A percentile compares a stretch with the other conserved stretches of the same genome.
Conservation (phyloP, 2,797 vertebrate genomes). For the Sebastes cheni region DNA sequence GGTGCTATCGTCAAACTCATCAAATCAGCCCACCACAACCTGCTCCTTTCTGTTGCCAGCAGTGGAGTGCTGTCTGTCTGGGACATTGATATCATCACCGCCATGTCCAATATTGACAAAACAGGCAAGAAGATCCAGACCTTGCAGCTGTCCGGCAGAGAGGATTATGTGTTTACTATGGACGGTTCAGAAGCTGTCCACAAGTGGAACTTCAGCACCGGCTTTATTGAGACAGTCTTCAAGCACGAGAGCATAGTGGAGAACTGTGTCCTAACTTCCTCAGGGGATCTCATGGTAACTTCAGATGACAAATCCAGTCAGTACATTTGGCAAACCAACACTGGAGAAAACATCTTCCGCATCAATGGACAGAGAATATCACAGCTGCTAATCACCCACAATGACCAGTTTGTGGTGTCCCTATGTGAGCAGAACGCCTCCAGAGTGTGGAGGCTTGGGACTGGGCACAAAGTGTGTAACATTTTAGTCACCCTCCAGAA, state of each 20-base stretch:
- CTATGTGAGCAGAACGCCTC: conserved; percentile 98
- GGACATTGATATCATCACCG: conserved; percentile 99
- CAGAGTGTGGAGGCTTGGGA: conserved; percentile 96
- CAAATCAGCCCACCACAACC: conserved; percentile 96
- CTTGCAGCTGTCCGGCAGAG: conserved; percentile 91
- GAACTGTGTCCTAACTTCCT: conserved; percentile 94
- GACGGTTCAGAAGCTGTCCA: conserved; percentile 96
- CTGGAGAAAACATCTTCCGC: conserved; percentile 96
- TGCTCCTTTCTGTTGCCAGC: conserved; percentile 95
- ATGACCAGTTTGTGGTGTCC: conserved; percentile 98
- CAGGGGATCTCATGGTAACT: conserved; percentile 96
- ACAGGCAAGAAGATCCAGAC: conserved; percentile 95
- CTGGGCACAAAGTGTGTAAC: conserved; percentile 98
- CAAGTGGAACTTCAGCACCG: conserved; percentile 98
- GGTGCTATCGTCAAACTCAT: conserved; percentile 97
- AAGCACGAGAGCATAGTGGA: conserved; percentile 97
- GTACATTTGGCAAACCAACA: conserved; percentile 96
- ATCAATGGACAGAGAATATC: conserved; percentile 97
- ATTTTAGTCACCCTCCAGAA: conserved; percentile 97
- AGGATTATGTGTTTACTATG: conserved; percentile 95
- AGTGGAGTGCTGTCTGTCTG: conserved; percentile 98
- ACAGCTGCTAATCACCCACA: conserved; percentile 97
- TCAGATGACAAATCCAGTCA: conserved; percentile 97
- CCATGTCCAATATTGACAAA: conserved; percentile 99
- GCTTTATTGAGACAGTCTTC: conserved; percentile 96